A percentile compares a stretch with the other conserved stretches of the same genome.
Conservation (phyloP, 2,888 invertebrate genomes). For the Apamea monoglypha region DNA sequence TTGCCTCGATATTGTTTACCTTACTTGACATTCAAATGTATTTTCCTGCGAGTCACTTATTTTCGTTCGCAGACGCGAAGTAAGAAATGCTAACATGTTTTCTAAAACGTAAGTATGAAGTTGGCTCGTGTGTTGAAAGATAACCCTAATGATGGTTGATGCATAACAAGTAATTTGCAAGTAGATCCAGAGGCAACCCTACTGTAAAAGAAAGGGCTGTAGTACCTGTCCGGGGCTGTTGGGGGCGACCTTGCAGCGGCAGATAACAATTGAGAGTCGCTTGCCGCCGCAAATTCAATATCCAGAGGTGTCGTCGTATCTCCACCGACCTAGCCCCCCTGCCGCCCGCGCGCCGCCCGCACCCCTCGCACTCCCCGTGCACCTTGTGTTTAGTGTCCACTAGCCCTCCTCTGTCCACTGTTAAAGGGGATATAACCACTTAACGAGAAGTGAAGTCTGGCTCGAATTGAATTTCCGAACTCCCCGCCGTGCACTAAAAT, state of each 20-base stretch:
- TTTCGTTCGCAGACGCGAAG: conserved; percentile 7
- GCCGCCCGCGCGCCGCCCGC: conserved; percentile 48
- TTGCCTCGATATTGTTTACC: conserved; percentile 67
- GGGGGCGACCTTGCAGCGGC: conserved; percentile 87
- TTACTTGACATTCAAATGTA: conserved; percentile 58
- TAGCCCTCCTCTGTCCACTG: conserved; percentile 79
- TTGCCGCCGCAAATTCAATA: conserved; percentile 88
- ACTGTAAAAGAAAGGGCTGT: conserved; percentile 82
- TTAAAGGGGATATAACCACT: conserved; percentile 88
- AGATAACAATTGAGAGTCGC: conserved; percentile 89
- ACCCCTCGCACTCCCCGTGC: conserved; percentile 65
- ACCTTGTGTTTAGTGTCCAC: conserved; percentile 85
- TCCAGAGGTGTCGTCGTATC: conserved; percentile 86
- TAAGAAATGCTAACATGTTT: conserved; percentile 1
- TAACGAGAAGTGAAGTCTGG: conserved; percentile 88
- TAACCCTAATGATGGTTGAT: neutral
- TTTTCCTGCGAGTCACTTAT: conserved; percentile 49
- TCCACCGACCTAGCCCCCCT: conserved; percentile 53
- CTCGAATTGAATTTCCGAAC: conserved; percentile 86
- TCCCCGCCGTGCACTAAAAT: conserved; percentile 76
- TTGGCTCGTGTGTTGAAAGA: neutral
- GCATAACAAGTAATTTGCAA: neutral
- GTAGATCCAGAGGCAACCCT: conserved; percentile 77
- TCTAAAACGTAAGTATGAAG: neutral
- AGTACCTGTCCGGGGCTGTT: conserved; percentile 83